Evolutionary conservation across 2,888 invertebrate species (phyloP), one percentile per base, ranked within the genome.

Genomic region (Zeuzera pyrina): DNA sequence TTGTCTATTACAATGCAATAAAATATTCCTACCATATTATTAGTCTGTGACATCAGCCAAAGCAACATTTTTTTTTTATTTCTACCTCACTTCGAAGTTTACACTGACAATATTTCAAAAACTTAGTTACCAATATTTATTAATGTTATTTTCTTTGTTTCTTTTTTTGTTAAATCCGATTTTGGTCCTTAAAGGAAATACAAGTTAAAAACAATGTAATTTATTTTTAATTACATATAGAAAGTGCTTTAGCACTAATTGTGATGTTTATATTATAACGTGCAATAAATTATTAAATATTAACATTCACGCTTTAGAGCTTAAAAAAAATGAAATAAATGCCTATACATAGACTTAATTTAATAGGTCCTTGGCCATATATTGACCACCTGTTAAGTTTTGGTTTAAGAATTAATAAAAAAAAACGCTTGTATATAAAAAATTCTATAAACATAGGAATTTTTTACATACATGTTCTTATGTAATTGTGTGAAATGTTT

Each of bases 161-260:
- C 44, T 47, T 49, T 52, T 45, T 49, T 50, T 35, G 43, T 47
- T 33, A 33, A 31, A 38, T 30, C 30, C 33, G 32, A 29, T 27
- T 34, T 35, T 32, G 16, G n/a, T 12, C 26, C 19, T 28, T 28
- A 29, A 33, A 38, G 32, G 37, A 34, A 31, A 28, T 23, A 31
- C 14, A 33, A 29, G 31, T 27, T 25, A 29, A 27, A 45, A 38
- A 49, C 43, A 50, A 19, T 36, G 29, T 29, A 29, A 47, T 53
- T 49, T 50, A 54, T 40, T 16, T 34, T 34, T 35, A 32, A 35
- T 33, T 45, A 52, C 42, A 43, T 46, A 40, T 32, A 39, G 26
- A 49, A 52, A 50, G 68, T 67, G 66, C 59, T 57, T 47, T 43
- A 49, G 49, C 47, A 58, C 64, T 49, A 33, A 50, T 43, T 59